Conservation (phyloP, 2,888 invertebrate species). For the Apamea epomidion region DNA sequence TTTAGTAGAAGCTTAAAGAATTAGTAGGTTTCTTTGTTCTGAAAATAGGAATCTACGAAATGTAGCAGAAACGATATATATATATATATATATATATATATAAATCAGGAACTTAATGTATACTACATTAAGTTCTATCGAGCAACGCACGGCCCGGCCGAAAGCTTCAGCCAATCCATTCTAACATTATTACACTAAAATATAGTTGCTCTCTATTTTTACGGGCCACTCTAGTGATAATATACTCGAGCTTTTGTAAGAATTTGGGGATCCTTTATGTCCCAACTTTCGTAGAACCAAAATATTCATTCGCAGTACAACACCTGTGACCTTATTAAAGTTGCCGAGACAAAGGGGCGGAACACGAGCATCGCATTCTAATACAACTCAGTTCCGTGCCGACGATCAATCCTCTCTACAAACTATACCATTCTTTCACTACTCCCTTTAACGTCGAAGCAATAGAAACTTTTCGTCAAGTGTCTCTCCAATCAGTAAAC, state of each 20-base stretch:
- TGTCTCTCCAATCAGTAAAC: constrained; percentile 72
- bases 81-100: too few species aligned
- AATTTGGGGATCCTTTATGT: constrained; percentile 51
- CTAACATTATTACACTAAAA: constrained; percentile 57
- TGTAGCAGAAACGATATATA: constrained; percentile 12
- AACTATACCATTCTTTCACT: constrained; percentile 63
- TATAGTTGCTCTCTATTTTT: constrained; percentile 57
- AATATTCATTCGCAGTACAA: constrained; percentile 57
- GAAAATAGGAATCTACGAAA: constrained; percentile 32
- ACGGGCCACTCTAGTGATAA: constrained; percentile 49
- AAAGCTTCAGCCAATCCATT: constrained; percentile 40
- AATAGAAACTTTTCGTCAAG: constrained; percentile 72
- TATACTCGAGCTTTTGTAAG: constrained; percentile 51
- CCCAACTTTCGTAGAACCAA: constrained; percentile 43
- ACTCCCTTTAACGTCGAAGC: constrained; percentile 69
- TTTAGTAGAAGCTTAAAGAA: not conserved
- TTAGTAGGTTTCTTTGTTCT: not conserved
- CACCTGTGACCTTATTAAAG: constrained; percentile 68
- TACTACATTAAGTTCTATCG: constrained; percentile 29
- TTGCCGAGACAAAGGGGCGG: constrained; percentile 44
- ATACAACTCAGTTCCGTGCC: constrained; percentile 58
- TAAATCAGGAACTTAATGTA: not conserved
- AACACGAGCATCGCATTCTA: constrained; percentile 58
- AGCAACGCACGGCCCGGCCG: constrained; percentile 17
- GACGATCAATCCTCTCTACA: constrained; percentile 64